Evolutionary conservation across 2,797 vertebrate species (phyloP).

Genomic region (Gypaetus barbatus): DNA sequence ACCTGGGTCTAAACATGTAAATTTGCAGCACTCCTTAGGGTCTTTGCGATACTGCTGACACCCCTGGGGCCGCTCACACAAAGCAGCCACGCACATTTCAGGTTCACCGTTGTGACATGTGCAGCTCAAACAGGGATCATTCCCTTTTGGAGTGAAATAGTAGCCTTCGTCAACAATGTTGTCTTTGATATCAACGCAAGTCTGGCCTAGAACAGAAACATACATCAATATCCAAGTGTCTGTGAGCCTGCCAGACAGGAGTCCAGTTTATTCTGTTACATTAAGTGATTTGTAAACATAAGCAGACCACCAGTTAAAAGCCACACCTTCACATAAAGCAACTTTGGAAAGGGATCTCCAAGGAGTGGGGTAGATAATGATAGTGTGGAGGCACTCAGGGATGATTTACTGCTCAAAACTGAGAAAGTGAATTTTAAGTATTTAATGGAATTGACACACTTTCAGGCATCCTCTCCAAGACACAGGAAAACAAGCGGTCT

Average conservation of each 20-base stretch:
- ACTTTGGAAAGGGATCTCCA: not conserved
- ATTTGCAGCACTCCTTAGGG: slow-evolving; percentile 98
- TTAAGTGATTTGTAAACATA: not conserved
- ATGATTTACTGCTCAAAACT: not conserved
- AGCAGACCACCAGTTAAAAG: not conserved
- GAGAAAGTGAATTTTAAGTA: not conserved
- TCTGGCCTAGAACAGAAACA: slow-evolving; percentile 82
- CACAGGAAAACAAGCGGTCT: not conserved
- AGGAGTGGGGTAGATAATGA: not conserved
- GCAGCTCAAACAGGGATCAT: slow-evolving; percentile 96
- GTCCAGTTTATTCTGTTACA: not conserved
- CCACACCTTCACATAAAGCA: not conserved
- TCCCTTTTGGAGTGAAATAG: slow-evolving; percentile 97
- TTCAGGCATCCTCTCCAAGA: not conserved
- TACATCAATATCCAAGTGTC: not conserved
- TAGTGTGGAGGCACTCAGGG: not conserved
- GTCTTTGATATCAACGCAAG: slow-evolving; percentile 97
- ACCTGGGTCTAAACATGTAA: slow-evolving; percentile 97
- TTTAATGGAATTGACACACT: not conserved
- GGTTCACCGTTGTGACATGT: slow-evolving; percentile 96
- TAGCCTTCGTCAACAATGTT: slow-evolving; percentile 96
- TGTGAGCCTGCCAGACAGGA: not conserved
- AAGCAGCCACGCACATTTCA: slow-evolving; percentile 96
- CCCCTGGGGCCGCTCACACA: slow-evolving; percentile 94
- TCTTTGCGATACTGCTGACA: slow-evolving; percentile 96